Base-by-base conservation (phyloP, 2,113 vertebrate genomes). In the Otis tarda region DNA sequence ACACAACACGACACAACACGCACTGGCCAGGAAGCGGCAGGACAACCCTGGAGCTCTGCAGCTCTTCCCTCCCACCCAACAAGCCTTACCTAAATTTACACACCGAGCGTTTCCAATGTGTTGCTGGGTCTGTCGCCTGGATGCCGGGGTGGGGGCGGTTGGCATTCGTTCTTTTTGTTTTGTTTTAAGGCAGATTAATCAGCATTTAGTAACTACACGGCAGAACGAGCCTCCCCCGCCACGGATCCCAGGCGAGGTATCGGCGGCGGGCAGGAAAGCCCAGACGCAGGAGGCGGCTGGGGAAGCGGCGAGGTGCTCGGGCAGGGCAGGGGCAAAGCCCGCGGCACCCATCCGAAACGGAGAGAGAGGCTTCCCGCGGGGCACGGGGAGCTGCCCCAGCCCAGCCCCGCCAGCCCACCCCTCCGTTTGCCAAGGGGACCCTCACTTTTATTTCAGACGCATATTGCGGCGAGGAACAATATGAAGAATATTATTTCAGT, bases 401-500 rank as follows among this genome's bases (percentile, higher is more conserved):
- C 78, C 63, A 61, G 91, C 92, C 55, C 49, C 23, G 64, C 83
- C 59, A 53, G 22, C 68, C 84, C 92, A 83, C 74, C 79, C 14
- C 65, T 56, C 74, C 5, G 49, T 1, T 69, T 55, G 16, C 92
- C 94, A 83, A 90, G 74, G 85, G 92, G 93, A 74, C 65, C 71
- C 93, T 86, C 39, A 61, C 96, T 97, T 96, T 91, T 96, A 96
- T 96, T 97, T 95, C 95, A 31, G 95, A 96, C 92, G 96, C 96
- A 89, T 74, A 95, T 45, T 96, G 89, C 84, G 80, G 95, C n/a
- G 56, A 98, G 95, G 95, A 98, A 98, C 98, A 98, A 98, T 97
- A 97, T 90, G 95, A 98, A 95, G 97, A 98, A 97, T 98, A 98
- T 98, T 97, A 98, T 98, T 98, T 97, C 97, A 95, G 97, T 97